Evolutionary conservation across 2,797 vertebrate species (phyloP), one percentile per base, ranked within the genome.

Genomic region (Anisognathus igniventris): DNA sequence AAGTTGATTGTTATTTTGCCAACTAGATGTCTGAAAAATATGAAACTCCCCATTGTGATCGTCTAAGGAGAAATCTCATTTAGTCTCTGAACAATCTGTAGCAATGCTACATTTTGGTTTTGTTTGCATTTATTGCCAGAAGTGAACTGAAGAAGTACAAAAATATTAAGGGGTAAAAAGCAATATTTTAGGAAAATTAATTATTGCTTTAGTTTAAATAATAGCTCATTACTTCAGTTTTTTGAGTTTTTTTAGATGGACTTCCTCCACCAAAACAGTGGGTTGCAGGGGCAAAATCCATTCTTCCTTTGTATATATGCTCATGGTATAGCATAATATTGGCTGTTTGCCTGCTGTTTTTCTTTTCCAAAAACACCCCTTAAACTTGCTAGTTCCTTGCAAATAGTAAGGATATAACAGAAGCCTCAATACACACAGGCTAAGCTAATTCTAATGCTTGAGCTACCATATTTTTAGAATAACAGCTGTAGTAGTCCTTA

Each of bases 1-100:
- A 88, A 76, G 48, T 66, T 82, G 70, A 90, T 86, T 83, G 70
- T 62, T 92, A 64, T 85, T 94, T 92, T 92, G 50, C 67, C 80
- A 82, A 64, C n/a, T 92, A 75, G 37, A 33, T 73, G 40, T 61
- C 58, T 91, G 60, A 82, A 92, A 91, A 90, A 76, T 60, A 39
- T 22, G 12, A 75, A 94, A 86, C 11, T 92, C 30, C 15, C 8
- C 9, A 17, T 70, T 53, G n/a, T 65, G 39, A 73, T 60, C 3
- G 25, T 73, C 56, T 88, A 50, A 70, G 65, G 39, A 76, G 42
- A 73, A 88, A 79, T 27, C 10, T 90, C 30, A 33, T 87, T 82
- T 85, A 51, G 27, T 54, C 40, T 78, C 62, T 45, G 33, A 73
- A 48, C 44, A 79, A 76, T 72, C 62, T 64, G 4, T 7, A 76